Evolutionary conservation across 2,797 vertebrate species (phyloP), one percentile per base, ranked within the genome.

Genomic region (Sebastes jordani): DNA sequence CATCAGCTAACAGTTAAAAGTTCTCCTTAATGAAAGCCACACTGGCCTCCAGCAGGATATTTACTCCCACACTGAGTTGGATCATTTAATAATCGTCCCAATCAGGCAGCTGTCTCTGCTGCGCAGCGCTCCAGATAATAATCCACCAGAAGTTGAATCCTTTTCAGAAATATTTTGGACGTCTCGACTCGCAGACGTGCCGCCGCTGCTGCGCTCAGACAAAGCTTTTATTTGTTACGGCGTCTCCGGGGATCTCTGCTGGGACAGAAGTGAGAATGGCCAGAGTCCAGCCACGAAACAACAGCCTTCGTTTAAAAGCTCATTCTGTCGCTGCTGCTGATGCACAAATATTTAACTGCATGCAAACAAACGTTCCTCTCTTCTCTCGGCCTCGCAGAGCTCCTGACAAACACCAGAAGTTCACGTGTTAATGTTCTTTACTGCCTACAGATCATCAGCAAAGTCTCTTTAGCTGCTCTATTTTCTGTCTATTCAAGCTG

Each of bases 141-240:
- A 76, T 73, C 82, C 56, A 11, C 13, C 13, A 27, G 46, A 77
- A 42, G 55, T 6, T 80, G 67, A 84, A 72, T 36, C 61, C 46
- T 16, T 46, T 60, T 73, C 65, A 56, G 7, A 52, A 65, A 60
- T 42, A n/a, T 56, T 55, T 34, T 80, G 71, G 77, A 77, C 23
- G 54, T 74, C 38, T 38, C 69, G 16, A 25, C 58, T 11, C 63
- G 76, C 78, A 79, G 80, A 76, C 81, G 38, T 52, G 36, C 36
- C 13, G 36, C 36, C 38, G 42, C 42, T 0, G 67, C 68, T 55
- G 55, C 7, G 5, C 66, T 86, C 74, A 75, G 71, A 89, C 87
- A 89, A 86, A 85, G 81, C 81, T 85, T 20, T 49, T 11, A 32
- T 69, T 80, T 88, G 79, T 89, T 78, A 0, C 69, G 23, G 34